Percentiles rank a stretch among this genome's conserved stretches.
phyloP scores from a whole-genome alignment of 92 coral and sea anemone species.

The Muricea muricata region DNA sequence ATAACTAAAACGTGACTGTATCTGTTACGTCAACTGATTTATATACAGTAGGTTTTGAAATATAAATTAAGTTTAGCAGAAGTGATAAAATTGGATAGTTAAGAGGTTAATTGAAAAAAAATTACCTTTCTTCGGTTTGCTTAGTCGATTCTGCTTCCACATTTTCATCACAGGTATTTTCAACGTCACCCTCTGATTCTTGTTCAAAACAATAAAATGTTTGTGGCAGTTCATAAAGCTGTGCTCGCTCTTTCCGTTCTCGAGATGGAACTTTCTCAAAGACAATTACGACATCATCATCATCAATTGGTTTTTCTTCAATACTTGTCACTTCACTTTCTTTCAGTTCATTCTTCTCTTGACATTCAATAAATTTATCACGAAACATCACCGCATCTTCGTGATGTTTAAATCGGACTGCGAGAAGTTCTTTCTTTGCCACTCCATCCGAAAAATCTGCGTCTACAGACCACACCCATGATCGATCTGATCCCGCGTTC shows the following conservation, averaged over 20 bases:
- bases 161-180: too few relatives aligned
- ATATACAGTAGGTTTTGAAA: too few relatives aligned
- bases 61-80: too few relatives aligned
- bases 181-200: background rate
- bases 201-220: conserved; percentile 15
- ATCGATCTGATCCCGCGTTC: conserved; percentile 75
- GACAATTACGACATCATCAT: conserved; percentile 51
- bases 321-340: background rate
- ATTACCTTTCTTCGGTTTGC: too few relatives aligned
- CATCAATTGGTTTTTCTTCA: conserved; percentile 22
- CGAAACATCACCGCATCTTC: conserved; percentile 78
- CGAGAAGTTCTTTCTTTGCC: conserved; percentile 78
- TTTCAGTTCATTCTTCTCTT: background rate
- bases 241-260: conserved; percentile 65
- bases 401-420: conserved; percentile 76
- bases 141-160: too few relatives aligned
- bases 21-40: too few relatives aligned
- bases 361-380: conserved; percentile 70
- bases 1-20: too few relatives aligned
- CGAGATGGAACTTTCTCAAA: conserved; percentile 56
- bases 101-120: too few relatives aligned
- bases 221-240: conserved; percentile 51
- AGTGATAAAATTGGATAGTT: too few relatives aligned
- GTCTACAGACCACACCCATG: conserved; percentile 88
- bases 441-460: conserved; percentile 92